Base-by-base conservation (phyloP, 2,113 vertebrate genomes). In the Microcebus griseorufus region DNA sequence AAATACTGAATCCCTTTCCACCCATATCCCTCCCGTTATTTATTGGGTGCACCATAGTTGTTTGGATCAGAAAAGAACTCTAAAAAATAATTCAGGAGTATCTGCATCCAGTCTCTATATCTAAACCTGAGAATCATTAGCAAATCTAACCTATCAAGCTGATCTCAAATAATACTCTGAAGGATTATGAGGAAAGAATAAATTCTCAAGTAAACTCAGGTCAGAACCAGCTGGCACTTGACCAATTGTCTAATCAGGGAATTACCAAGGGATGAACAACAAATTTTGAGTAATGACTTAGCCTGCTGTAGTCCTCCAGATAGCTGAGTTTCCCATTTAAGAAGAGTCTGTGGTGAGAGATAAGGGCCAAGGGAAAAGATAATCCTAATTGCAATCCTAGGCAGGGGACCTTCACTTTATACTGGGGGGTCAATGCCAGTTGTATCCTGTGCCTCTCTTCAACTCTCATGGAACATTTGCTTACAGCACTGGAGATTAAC, bases 301-400 rank as follows among this genome's bases (percentile, higher is more conserved):
- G 34, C 45, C 29, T 90, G 51, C 29, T 95, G 39, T 55, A 0
- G 0, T 58, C 32, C 55, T 97, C 69, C 12, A 79, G 79, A 65
- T 16, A 97, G 39, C 80, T 95, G 62, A 83, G 37, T 88, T 95
- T 96, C 29, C 80, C 29, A 27, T 88, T 96, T 84, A 65, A 90
- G 42, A 84, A 95, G 23, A 79, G 51, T 92, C 83, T 98, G 76
- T 88, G 42, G 37, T 81, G 29, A 90, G 27, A 94, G 80, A 96
- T 92, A 94, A 96, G 85, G 72, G 20, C 17, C 1, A 10, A 90
- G n/a, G 22, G 37, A 37, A 87, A 90, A 95, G n/a, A 79, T 93
- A 96, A 94, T 94, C 75, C 70, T 90, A 92, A 95, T 95, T 87
- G 76, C 20, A 84, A 48, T 67, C 13, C 65, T 37, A 76, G 29